phyloP scores from a whole-genome alignment of 2,888 invertebrate species.

The Chironomus tentans region DNA sequence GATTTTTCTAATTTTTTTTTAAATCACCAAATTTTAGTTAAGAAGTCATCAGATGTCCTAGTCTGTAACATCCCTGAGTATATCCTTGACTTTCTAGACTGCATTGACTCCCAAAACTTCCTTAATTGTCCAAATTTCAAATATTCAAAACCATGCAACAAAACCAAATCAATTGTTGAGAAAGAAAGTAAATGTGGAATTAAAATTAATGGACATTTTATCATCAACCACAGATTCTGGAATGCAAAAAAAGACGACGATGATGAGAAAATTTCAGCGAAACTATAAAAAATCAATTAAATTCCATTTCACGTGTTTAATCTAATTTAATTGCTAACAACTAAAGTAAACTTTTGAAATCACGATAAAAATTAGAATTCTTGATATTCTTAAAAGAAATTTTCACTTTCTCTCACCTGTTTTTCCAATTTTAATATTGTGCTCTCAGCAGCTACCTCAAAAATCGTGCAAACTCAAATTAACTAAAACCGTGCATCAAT shows the following conservation, averaged over 20 bases:
- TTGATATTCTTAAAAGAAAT: no score
- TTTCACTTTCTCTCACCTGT: no score
- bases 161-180: neutral
- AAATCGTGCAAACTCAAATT: no score
- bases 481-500: no score
- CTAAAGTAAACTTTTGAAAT: no score
- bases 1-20: no score
- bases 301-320: no score
- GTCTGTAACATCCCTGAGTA: neutral
- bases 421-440: no score
- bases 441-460: no score
- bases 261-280: neutral
- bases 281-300: no score
- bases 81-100: neutral
- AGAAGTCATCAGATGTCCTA: neutral
- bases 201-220: neutral
- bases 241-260: neutral
- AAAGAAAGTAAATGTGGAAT: neutral
- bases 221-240: neutral
- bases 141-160: neutral
- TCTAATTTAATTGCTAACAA: no score
- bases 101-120: neutral
- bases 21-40: neutral
- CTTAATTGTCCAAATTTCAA: neutral
- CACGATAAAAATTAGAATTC: no score